phyloP scores from a whole-genome alignment of 2,888 invertebrate genomes.

The Euphydryas editha region DNA sequence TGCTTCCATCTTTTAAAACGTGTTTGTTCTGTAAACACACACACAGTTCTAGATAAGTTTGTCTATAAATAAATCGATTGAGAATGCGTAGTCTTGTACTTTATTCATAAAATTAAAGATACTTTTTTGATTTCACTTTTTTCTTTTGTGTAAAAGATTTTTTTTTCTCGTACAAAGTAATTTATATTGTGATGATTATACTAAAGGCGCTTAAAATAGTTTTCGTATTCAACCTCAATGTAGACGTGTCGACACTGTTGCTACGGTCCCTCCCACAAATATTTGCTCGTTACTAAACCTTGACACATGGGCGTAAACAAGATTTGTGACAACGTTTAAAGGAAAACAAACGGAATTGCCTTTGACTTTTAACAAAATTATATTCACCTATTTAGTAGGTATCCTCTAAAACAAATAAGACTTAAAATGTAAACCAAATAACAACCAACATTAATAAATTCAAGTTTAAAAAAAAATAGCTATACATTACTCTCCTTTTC shows the following conservation, averaged over 20 bases:
- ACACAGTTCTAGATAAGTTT: no score
- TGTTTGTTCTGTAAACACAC: no score
- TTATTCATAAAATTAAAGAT: no score
- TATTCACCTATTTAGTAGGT: conserved; percentile 22
- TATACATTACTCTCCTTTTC: not conserved
- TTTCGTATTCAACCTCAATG: not conserved
- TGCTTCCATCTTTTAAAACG: no score
- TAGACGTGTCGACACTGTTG: conserved; percentile 1
- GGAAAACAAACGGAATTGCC: conserved; percentile 34
- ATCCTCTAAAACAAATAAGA: not conserved
- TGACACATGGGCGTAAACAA: conserved; percentile 57
- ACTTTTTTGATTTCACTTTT: no score
- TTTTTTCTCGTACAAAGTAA: not conserved
- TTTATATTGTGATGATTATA: not conserved
- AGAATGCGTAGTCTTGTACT: no score
- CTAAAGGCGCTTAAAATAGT: not conserved
- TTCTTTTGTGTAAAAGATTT: no score
- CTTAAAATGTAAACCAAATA: not conserved
- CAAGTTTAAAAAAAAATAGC: not conserved
- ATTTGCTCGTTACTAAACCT: conserved; percentile 62
- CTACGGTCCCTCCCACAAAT: conserved; percentile 49
- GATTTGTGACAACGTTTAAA: conserved; percentile 49
- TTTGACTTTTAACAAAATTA: conserved; percentile 35
- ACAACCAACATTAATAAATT: not conserved
- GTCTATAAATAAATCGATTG: no score